A percentile compares a stretch with the other conserved stretches of the same genome.
These are phyloP conservation scores for Cercocebus atys DNA, from an alignment of 2,113 vertebrate genomes.

Conservation along the genomic window DNA sequence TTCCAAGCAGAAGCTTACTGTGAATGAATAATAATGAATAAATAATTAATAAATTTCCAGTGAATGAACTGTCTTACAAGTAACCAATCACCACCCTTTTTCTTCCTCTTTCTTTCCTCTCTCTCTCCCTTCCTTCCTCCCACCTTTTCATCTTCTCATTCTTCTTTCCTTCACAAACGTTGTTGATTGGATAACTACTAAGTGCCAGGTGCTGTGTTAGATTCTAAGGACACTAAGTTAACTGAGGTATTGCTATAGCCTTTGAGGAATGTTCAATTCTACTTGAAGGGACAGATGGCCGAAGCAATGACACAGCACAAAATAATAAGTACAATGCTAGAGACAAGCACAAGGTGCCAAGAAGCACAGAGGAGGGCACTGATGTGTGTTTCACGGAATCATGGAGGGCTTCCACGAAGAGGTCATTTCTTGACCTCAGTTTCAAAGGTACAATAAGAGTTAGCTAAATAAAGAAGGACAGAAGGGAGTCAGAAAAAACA, in stretches of 20 bases:
- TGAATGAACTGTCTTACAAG: background rate
- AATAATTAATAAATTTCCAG: background rate
- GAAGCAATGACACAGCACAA: background rate
- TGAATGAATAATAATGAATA: background rate
- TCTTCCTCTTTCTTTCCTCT: background rate
- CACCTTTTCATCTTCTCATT: background rate
- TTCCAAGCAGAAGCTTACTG: background rate
- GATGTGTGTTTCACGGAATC: background rate
- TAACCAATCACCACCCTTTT: background rate
- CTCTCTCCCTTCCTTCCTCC: background rate
- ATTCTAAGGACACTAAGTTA: background rate
- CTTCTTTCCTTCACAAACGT: background rate
- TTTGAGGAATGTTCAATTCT: background rate
- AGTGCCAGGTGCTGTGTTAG: background rate
- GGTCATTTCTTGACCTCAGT: background rate
- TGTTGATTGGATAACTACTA: rapidly evolving
- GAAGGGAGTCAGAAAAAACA: background rate
- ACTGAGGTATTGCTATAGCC: background rate
- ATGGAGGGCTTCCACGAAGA: background rate
- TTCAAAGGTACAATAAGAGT: background rate
- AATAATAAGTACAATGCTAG: rapidly evolving
- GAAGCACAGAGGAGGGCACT: background rate
- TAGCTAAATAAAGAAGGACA: background rate
- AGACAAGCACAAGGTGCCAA: background rate
- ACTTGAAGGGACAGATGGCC: background rate